phyloP scores from a whole-genome alignment of 2,113 vertebrate species.

The Platysternon megacephalum region DNA sequence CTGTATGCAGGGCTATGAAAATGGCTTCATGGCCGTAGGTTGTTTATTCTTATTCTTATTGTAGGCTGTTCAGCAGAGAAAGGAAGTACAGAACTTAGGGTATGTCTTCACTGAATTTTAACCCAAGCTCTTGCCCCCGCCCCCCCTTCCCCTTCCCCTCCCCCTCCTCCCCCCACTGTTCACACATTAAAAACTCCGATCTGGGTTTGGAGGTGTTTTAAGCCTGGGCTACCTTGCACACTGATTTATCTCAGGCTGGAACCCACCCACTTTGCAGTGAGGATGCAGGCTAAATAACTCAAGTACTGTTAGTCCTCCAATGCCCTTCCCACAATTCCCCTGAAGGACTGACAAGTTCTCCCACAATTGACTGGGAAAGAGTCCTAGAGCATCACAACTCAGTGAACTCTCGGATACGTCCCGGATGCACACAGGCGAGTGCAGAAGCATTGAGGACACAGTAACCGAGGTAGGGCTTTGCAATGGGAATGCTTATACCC shows the following conservation, averaged over 20 bases:
- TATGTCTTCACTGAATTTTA: neutral
- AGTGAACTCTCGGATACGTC: neutral
- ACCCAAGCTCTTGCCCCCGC: neutral
- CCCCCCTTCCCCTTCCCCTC: too few species aligned
- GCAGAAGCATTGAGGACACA: neutral
- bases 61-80: neutral
- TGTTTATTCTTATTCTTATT: fast-evolving
- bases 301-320: neutral
- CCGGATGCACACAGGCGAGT: fast-evolving
- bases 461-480: neutral
- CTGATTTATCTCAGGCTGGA: neutral
- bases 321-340: neutral
- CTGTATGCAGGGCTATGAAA: fast-evolving
- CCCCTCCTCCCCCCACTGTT: neutral
- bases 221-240: neutral
- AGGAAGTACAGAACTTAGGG: neutral
- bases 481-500: neutral
- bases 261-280: neutral
- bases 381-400: neutral
- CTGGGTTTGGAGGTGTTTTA: neutral
- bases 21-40: neutral
- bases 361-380: neutral
- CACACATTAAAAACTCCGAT: neutral
- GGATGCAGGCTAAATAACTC: neutral
- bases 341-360: neutral